These are phyloP conservation scores for Drosophila nasuta DNA, from an alignment of 1,140 invertebrate species.

Conservation along the genomic window DNA sequence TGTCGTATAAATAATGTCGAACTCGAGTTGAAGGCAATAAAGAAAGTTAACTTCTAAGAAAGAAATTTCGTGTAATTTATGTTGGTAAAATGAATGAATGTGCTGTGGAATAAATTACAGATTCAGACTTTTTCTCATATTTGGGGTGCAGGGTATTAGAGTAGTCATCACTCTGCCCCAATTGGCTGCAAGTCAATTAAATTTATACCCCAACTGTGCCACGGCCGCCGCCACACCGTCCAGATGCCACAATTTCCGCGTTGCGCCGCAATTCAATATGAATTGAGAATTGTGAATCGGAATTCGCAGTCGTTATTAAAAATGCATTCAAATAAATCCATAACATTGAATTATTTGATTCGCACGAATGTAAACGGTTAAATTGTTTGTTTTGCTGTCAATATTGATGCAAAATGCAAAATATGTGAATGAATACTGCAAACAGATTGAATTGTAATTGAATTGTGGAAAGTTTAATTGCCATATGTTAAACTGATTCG, in stretches of 20 bases:
- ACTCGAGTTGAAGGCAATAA: not conserved
- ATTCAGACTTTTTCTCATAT: not conserved
- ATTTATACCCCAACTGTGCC: constrained; percentile 3
- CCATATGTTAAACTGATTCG: not conserved
- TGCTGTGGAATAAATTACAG: no score
- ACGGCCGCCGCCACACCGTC: not conserved
- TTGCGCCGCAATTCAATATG: not conserved
- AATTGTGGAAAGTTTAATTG: not conserved
- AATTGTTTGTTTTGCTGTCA: not conserved
- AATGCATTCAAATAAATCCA: constrained; percentile 2
- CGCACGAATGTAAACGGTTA: not conserved
- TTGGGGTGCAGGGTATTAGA: not conserved
- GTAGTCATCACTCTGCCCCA: not conserved
- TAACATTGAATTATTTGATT: constrained; percentile 3
- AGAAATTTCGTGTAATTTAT: not conserved
- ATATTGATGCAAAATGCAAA: not conserved
- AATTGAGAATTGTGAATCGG: not conserved
- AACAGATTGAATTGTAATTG: not conserved
- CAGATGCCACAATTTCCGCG: constrained; percentile 4
- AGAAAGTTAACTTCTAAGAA: constrained; percentile 8
- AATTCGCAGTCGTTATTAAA: not conserved
- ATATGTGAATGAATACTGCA: not conserved
- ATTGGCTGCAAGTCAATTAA: not conserved
- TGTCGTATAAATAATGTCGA: constrained; percentile 13
- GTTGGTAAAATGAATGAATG: not conserved